A percentile compares a stretch with the other conserved stretches of the same genome.
phyloP scores from a whole-genome alignment of 1,140 invertebrate species.

The Conopomorpha cramerella region DNA sequence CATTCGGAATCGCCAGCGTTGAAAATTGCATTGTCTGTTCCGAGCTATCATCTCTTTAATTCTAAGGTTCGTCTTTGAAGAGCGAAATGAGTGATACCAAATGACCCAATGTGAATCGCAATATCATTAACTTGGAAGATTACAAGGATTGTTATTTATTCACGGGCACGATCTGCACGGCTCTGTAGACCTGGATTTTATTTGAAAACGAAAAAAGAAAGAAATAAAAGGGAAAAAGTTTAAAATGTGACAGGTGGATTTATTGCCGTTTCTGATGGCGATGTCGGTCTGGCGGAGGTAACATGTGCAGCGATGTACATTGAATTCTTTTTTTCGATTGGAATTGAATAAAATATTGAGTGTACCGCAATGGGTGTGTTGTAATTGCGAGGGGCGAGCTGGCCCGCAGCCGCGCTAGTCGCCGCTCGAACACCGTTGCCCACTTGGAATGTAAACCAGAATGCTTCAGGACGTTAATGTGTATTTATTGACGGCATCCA shows the following conservation, averaged over 20 bases:
- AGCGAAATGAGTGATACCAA: conserved; percentile 19
- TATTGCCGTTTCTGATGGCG: too few species aligned
- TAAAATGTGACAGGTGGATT: too few species aligned
- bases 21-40: too few species aligned
- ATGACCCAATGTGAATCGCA: conserved; percentile 25
- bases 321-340: conserved; percentile 30
- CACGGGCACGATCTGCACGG: conserved; percentile 16
- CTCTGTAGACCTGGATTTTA: conserved; percentile 12
- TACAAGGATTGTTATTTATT: conserved; percentile 26
- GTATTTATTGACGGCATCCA: conserved; percentile 54
- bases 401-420: too few species aligned
- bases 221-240: too few species aligned
- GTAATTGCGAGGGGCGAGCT: conserved; percentile 50
- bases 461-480: conserved; percentile 54
- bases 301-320: conserved; percentile 24
- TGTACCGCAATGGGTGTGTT: conserved; percentile 43
- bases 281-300: too few species aligned
- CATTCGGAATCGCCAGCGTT: too few species aligned
- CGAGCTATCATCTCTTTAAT: too few species aligned
- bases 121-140: conserved; percentile 34
- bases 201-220: too few species aligned
- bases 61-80: conserved; percentile 15
- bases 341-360: conserved; percentile 40
- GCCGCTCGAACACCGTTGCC: too few species aligned
- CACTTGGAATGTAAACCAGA: conserved; percentile 54